A percentile compares a stretch with the other conserved stretches of the same genome.
phyloP scores from a whole-genome alignment of 1,140 invertebrate genomes.

The Platyura marginata region DNA sequence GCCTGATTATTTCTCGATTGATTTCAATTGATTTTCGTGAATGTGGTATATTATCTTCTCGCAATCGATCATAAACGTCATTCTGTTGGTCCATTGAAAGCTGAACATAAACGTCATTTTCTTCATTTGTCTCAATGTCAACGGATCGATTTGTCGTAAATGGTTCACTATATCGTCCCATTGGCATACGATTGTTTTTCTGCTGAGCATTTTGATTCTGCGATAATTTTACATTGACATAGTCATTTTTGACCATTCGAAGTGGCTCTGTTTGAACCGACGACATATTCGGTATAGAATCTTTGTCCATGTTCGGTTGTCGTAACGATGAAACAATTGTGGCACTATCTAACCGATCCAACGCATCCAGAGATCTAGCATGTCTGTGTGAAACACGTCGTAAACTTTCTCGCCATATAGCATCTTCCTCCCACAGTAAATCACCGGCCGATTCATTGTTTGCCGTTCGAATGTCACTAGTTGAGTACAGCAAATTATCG shows the following conservation, averaged over 20 bases:
- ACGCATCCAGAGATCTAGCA: constrained; percentile 58
- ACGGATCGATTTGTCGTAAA: constrained; percentile 10
- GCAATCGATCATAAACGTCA: constrained; percentile 22
- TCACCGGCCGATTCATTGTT: constrained; percentile 28
- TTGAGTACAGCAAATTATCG: neutral
- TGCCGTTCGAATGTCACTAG: constrained; percentile 6
- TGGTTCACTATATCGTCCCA: too few relatives aligned
- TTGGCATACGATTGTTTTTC: too few relatives aligned
- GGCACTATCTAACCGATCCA: constrained; percentile 33
- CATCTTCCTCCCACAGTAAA: constrained; percentile 66
- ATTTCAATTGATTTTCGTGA: constrained; percentile 41
- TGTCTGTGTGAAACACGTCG: constrained; percentile 58
- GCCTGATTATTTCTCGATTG: constrained; percentile 65
- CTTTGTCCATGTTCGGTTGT: neutral
- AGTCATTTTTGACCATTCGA: constrained; percentile 37
- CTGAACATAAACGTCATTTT: constrained; percentile 39
- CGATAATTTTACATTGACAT: constrained; percentile 51
- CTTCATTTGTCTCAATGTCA: constrained; percentile 14
- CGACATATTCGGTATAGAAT: neutral
- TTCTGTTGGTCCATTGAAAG: constrained; percentile 17
- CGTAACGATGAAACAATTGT: too few relatives aligned
- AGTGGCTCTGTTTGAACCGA: constrained; percentile 4
- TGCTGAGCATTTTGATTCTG: too few relatives aligned
- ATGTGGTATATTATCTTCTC: constrained; percentile 18
- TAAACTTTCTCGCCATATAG: constrained; percentile 59